These are phyloP conservation scores for Scartelaos histophorus DNA, from an alignment of 2,113 vertebrate genomes.

Conservation along the genomic window DNA sequence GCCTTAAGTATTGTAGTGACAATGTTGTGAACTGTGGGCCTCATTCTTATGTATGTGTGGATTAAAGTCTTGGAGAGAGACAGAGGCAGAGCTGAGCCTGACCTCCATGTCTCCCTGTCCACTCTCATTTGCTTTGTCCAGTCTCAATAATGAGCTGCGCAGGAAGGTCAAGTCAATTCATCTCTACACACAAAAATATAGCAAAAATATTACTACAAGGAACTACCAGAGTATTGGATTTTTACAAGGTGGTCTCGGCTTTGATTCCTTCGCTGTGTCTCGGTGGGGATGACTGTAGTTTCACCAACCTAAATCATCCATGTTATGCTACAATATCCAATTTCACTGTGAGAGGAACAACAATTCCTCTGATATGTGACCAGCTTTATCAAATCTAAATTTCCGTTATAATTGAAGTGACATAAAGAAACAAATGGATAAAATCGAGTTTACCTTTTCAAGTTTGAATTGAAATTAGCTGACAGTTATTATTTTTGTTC, in stretches of 20 bases:
- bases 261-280: neutral
- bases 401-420: too few species aligned
- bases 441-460: too few species aligned
- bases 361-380: too few species aligned
- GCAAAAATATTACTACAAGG: neutral
- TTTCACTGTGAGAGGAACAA: too few species aligned
- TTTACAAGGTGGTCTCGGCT: neutral
- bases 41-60: neutral
- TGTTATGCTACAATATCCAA: too few species aligned
- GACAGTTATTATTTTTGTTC: too few species aligned
- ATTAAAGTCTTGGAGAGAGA: conserved; percentile 4
- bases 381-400: too few species aligned
- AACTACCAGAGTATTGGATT: neutral
- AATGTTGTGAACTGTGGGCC: conserved; percentile 2
- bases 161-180: conserved; percentile 13
- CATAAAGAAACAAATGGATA: too few species aligned
- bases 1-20: neutral
- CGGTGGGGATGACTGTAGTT: too few species aligned
- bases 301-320: neutral
- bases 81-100: conserved; percentile 11
- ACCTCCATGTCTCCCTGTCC: conserved; percentile 31
- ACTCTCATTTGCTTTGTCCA: conserved; percentile 30
- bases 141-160: conserved; percentile 24
- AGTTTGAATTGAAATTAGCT: too few species aligned
- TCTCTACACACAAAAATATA: neutral